Conservation (phyloP, 2,888 invertebrate species). For the Scaeva pyrastri region DNA sequence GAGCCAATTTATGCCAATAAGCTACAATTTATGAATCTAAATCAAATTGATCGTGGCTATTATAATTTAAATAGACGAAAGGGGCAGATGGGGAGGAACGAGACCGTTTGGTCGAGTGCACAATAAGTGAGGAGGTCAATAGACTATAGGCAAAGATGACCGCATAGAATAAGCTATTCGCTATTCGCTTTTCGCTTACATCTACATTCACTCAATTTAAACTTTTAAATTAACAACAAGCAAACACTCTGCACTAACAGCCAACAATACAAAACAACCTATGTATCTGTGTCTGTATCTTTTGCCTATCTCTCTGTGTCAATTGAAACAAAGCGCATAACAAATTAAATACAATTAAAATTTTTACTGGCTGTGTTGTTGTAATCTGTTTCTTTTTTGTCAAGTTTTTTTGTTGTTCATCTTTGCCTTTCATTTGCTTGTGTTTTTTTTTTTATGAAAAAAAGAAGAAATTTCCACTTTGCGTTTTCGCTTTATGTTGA, state of each 20-base stretch:
- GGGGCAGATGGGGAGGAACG: not conserved
- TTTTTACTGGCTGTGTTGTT: constrained; percentile 26
- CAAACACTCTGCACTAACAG: constrained; percentile 22
- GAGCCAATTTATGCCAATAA: constrained; percentile 53
- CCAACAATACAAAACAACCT: constrained; percentile 17
- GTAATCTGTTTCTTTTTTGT: constrained; percentile 20
- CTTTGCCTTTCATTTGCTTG: constrained; percentile 28
- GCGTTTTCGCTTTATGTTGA: constrained; percentile 46
- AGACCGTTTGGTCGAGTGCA: not conserved
- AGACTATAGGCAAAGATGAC: constrained; percentile 63
- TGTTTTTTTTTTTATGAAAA: constrained; percentile 13
- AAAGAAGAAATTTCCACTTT: constrained; percentile 46
- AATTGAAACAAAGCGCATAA: constrained; percentile 75
- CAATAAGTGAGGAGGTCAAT: constrained; percentile 67
- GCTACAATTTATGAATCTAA: constrained; percentile 63
- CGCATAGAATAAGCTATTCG: constrained; percentile 27
- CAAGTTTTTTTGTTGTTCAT: not conserved
- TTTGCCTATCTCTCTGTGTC: constrained; percentile 68
- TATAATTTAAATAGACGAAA: not conserved
- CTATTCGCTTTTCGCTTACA: not conserved
- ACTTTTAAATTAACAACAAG: constrained; percentile 63
- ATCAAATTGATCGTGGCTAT: constrained; percentile 47
- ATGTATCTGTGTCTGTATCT: constrained; percentile 27
- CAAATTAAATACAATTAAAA: constrained; percentile 73
- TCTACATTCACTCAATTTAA: constrained; percentile 60